Evolutionary conservation across 2,888 invertebrate species (phyloP).

Genomic region (Apeira syringaria): DNA sequence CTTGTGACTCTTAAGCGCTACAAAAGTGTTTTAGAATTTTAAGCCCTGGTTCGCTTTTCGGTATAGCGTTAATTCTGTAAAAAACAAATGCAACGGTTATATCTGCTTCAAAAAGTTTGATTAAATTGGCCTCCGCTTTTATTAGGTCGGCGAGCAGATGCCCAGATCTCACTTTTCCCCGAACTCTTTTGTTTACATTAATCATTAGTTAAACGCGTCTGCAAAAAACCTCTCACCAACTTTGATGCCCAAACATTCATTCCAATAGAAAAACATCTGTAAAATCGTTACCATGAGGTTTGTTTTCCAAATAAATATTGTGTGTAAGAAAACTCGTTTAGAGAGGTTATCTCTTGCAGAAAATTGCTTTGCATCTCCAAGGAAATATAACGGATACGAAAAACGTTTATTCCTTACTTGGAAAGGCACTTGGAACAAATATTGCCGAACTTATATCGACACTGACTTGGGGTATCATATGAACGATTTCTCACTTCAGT

Average conservation of each 20-base stretch:
- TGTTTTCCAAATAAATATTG: slow-evolving; percentile 54
- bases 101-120: too few relatives aligned
- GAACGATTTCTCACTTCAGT: slow-evolving; percentile 23
- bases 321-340: slow-evolving; percentile 63
- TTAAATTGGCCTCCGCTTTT: too few relatives aligned
- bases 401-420: slow-evolving; percentile 63
- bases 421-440: slow-evolving; percentile 54
- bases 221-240: slow-evolving; percentile 31
- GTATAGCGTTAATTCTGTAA: too few relatives aligned
- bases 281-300: slow-evolving; percentile 39
- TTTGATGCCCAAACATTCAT: slow-evolving; percentile 25
- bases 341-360: slow-evolving; percentile 73
- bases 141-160: slow-evolving; percentile 55
- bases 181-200: slow-evolving; percentile 38
- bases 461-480: slow-evolving; percentile 19
- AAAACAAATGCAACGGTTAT: too few relatives aligned
- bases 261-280: slow-evolving; percentile 30
- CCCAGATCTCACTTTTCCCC: slow-evolving; percentile 33
- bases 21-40: too few relatives aligned
- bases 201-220: slow-evolving; percentile 32
- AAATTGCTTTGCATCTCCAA: slow-evolving; percentile 79
- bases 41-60: too few relatives aligned
- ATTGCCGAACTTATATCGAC: slow-evolving; percentile 33
- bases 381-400: slow-evolving; percentile 69
- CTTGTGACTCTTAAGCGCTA: too few relatives aligned